Base-by-base conservation (phyloP, 2,888 invertebrate genomes). In the Coelinius sp. region DNA sequence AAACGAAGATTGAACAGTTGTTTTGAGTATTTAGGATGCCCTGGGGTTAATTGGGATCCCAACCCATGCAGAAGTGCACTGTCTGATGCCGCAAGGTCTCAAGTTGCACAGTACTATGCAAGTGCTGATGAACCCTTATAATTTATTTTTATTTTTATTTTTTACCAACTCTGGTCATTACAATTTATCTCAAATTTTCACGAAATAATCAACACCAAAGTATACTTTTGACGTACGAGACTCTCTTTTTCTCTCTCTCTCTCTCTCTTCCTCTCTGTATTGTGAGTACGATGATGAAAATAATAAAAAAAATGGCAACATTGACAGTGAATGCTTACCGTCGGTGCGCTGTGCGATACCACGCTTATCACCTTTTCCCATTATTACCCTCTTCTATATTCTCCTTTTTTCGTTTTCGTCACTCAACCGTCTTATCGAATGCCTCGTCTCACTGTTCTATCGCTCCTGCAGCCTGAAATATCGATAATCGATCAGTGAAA, bases 1-100 rank as follows among this genome's bases (percentile, higher is more conserved):
- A 68, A 70, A 31, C 70, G 63, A 38, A 82, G 85, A 64, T 75
- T 81, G 64, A 80, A 82, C 38, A 86, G 84, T 12, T 95, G 95
- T 83, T 95, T 95, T 74, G 94, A 94, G 85, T 88, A 90, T 7
- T 87, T 93, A 68, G 91, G 92, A 6, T 95, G 95, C 83, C 91
- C 91, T 0, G 93, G 93, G 0, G 91, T 92, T 65, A 94, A 93
- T 88, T 94, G 94, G 90, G 94, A 92, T 76, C 79, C 86, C 0
- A 93, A 92, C 82, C 94, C 94, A 0, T 95, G 95, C 84, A 91
- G 92, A 5, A 89, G 90, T 12, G 89, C 90, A 6, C 90, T 92
- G 68, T 89, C 91, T 0, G 79, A 88, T 41, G 90, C 91, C 0
- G 94, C 94, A 2, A 76, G 75, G 46, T 59, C 75, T 0, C 79